Conservation (phyloP, 1,140 invertebrate species). For the Berghia stephanieae region DNA sequence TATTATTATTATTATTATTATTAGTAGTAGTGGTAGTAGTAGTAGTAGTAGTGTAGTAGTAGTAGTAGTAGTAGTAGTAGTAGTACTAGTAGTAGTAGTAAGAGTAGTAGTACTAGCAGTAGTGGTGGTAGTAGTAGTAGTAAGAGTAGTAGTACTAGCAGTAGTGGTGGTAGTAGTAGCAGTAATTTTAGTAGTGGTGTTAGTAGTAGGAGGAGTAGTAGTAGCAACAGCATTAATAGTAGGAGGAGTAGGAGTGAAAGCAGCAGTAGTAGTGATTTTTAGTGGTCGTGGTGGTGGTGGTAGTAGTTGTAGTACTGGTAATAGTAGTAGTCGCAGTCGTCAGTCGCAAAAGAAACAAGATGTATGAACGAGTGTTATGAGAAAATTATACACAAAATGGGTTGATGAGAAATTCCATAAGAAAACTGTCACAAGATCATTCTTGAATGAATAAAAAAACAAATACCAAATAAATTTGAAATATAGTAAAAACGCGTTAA, state of each 20-base stretch:
- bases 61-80: constrained; percentile 20
- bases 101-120: constrained; percentile 23
- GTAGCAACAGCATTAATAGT: constrained; percentile 18
- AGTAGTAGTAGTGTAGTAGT: not conserved
- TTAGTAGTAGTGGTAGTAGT: constrained; percentile 10
- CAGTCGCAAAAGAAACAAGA: too few relatives aligned
- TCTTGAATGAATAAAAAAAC: not conserved
- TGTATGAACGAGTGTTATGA: too few relatives aligned
- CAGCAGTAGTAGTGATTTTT: constrained; percentile 18
- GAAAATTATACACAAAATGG: not conserved
- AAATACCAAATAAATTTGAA: not conserved
- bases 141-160: constrained; percentile 16
- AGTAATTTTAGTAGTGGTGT: not conserved
- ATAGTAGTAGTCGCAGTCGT: not conserved
- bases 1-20: constrained; percentile 29
- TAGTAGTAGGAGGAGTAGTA: not conserved
- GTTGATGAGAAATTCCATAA: not conserved
- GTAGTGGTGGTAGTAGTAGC: constrained; percentile 17
- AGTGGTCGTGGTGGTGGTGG: constrained; percentile 16
- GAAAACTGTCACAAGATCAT: not conserved
- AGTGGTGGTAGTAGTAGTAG: constrained; percentile 20
- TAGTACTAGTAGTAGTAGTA: constrained; percentile 30
- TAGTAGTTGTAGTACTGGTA: not conserved
- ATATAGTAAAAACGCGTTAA: not conserved
- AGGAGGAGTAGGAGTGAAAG: constrained; percentile 16